A percentile compares a stretch with the other conserved stretches of the same genome.
Evolutionary conservation across 2,797 vertebrate species (phyloP).

Genomic region (Labeo calbasu): DNA sequence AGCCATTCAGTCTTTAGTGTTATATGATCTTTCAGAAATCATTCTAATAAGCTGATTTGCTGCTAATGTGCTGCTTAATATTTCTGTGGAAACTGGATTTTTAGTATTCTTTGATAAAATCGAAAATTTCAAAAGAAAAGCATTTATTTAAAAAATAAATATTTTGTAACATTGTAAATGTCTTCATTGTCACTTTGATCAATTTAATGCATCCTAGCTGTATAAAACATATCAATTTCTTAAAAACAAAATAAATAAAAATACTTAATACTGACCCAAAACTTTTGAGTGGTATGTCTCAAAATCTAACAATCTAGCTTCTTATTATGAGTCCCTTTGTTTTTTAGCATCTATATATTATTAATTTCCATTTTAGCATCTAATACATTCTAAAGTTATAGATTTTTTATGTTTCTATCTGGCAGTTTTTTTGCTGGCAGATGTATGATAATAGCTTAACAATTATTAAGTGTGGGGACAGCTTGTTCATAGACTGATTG

Average conservation of each 20-base stretch:
- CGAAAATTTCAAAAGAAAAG: not conserved
- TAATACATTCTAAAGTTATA: constrained; percentile 42
- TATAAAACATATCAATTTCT: not conserved
- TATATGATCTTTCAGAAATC: not conserved
- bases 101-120: not conserved
- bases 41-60: not conserved
- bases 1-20: not conserved
- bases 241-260: no score
- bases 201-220: not conserved
- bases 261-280: not conserved
- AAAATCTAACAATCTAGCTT: not conserved
- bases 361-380: not conserved
- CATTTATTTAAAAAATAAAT: not conserved
- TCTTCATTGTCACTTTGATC: not conserved
- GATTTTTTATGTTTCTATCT: not conserved
- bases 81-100: not conserved
- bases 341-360: not conserved
- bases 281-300: not conserved
- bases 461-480: constrained; percentile 24
- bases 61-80: not conserved
- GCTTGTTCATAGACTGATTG: constrained; percentile 59
- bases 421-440: not conserved
- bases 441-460: constrained; percentile 19
- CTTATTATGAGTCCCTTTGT: not conserved
- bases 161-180: not conserved